A percentile compares a stretch with the other conserved stretches of the same genome.
These are phyloP conservation scores for Danionella dracula DNA, from an alignment of 2,797 vertebrate genomes.

Conservation along the genomic window DNA sequence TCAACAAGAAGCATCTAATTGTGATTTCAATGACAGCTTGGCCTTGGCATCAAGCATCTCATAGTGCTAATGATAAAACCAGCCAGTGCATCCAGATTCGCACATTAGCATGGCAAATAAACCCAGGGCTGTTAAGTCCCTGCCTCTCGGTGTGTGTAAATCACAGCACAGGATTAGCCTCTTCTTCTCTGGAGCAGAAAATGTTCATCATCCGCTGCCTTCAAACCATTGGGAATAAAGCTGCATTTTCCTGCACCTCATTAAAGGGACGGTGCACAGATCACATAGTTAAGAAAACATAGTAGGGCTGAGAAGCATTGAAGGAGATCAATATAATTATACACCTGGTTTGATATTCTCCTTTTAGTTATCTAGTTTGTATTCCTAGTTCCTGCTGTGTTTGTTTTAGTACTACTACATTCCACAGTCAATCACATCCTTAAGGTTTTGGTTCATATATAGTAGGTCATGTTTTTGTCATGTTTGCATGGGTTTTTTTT, in stretches of 20 bases:
- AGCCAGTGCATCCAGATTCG: conserved; percentile 6
- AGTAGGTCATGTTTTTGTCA: no score
- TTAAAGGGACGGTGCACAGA: neutral
- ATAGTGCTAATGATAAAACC: conserved; percentile 8
- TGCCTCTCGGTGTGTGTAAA: conserved; percentile 16
- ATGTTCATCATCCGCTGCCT: conserved; percentile 23
- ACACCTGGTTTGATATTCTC: no score
- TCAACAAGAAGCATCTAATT: neutral
- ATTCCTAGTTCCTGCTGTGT: no score
- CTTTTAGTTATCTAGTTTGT: no score
- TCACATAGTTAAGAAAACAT: no score
- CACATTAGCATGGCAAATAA: conserved; percentile 8
- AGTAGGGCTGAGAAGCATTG: no score
- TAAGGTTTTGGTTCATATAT: no score
- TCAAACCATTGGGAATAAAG: conserved; percentile 30
- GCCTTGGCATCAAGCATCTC: conserved; percentile 8
- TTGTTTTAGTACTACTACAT: no score
- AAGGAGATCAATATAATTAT: no score
- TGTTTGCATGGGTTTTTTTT: no score
- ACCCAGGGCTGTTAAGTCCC: conserved; percentile 3
- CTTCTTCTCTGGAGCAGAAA: conserved; percentile 22
- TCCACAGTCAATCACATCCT: no score
- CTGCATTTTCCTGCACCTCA: conserved; percentile 29
- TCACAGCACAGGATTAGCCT: conserved; percentile 34
- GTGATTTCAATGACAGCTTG: conserved; percentile 6